Conservation (phyloP, 2,113 vertebrate species). For the Eurystomus gularis region DNA sequence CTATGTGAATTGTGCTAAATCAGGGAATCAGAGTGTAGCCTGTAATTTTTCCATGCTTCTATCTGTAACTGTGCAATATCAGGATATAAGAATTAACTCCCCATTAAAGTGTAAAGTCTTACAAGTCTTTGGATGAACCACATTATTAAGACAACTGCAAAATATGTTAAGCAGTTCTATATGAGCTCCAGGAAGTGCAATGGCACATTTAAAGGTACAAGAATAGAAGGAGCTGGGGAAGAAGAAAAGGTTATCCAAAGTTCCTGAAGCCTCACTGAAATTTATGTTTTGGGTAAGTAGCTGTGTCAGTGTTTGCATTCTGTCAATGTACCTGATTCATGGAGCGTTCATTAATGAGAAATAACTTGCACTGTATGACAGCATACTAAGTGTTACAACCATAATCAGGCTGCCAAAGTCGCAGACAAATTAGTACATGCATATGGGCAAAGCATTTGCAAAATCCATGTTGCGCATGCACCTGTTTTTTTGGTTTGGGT, state of each 20-base stretch:
- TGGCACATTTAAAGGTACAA: background rate
- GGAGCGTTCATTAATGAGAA: background rate
- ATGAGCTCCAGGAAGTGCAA: background rate
- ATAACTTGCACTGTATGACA: background rate
- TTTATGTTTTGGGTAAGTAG: background rate
- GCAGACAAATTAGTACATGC: background rate
- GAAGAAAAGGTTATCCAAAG: background rate
- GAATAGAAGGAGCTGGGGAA: background rate
- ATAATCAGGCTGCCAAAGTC: background rate
- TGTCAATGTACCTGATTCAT: background rate
- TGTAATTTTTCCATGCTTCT: background rate
- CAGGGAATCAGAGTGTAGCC: background rate
- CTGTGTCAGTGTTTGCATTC: background rate
- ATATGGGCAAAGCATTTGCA: background rate
- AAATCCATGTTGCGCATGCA: background rate
- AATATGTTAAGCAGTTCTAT: background rate
- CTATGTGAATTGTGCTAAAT: background rate
- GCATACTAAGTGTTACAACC: background rate
- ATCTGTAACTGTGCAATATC: background rate
- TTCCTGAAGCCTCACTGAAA: background rate
- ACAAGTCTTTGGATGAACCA: background rate
- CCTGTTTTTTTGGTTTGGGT: background rate
- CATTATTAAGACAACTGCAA: background rate
- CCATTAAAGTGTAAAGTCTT: background rate
- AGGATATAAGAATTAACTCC: background rate